Conservation (phyloP, 1,140 invertebrate species). For the Pentalonia nigronervosa region DNA sequence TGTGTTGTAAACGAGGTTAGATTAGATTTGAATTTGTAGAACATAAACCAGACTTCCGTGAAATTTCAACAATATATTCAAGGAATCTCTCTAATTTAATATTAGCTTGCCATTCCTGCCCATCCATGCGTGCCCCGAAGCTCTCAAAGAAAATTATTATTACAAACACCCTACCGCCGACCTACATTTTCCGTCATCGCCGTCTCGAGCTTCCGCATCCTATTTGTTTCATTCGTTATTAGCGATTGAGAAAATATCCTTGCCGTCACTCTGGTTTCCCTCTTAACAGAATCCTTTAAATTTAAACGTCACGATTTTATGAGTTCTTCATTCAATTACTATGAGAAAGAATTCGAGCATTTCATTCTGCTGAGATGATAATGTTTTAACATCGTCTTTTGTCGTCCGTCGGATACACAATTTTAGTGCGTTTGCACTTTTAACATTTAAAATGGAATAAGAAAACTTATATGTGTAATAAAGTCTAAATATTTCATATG, state of each 20-base stretch:
- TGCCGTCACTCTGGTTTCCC: not conserved
- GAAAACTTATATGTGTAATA: too few relatives aligned
- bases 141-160: constrained; percentile 56
- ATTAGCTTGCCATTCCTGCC: constrained; percentile 41
- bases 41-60: constrained; percentile 31
- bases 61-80: constrained; percentile 53
- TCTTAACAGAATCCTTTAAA: constrained; percentile 35
- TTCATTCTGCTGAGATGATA: not conserved
- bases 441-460: too few relatives aligned
- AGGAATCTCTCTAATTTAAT: constrained; percentile 54
- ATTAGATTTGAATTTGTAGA: constrained; percentile 44
- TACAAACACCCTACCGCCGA: constrained; percentile 24
- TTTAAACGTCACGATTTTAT: constrained; percentile 36
- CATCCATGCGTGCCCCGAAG: constrained; percentile 33
- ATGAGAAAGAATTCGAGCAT: not conserved
- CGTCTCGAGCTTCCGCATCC: not conserved
- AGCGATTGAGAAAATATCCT: constrained; percentile 26
- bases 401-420: too few relatives aligned
- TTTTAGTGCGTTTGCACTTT: not conserved
- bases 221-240: constrained; percentile 46
- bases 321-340: constrained; percentile 11
- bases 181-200: not conserved
- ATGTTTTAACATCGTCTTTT: not conserved
- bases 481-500: too few relatives aligned
- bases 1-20: not conserved